Evolutionary conservation across 2,888 invertebrate genomes (phyloP).

Genomic region (Mimumesa dahlbomi): DNA sequence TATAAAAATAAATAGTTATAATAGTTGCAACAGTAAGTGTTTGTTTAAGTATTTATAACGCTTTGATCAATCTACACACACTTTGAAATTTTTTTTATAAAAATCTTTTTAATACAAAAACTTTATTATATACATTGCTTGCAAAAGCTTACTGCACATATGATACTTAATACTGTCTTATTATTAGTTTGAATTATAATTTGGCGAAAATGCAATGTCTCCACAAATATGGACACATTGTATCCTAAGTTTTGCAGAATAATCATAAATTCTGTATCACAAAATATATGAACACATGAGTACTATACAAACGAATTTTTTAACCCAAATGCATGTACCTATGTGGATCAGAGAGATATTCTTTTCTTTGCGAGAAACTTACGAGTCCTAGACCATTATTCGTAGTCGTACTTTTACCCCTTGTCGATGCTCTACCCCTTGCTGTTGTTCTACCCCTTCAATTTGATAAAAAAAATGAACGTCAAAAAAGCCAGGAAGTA

Average conservation of each 20-base stretch:
- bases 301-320: constrained; percentile 8
- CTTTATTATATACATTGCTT: constrained; percentile 14
- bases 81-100: constrained; percentile 10
- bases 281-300: background rate
- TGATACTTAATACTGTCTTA: constrained; percentile 26
- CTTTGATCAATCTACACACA: no score
- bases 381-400: constrained; percentile 67
- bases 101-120: constrained; percentile 49
- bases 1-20: constrained; percentile 7
- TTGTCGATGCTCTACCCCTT: constrained; percentile 45
- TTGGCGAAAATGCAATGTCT: constrained; percentile 18
- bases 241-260: constrained; percentile 13
- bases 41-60: no score
- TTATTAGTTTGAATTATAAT: constrained; percentile 15
- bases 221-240: background rate
- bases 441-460: background rate
- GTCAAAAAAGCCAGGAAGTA: background rate
- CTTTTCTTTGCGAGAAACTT: constrained; percentile 69
- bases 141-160: constrained; percentile 4
- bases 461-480: background rate
- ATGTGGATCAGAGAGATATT: constrained; percentile 63
- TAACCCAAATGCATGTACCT: constrained; percentile 62
- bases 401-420: constrained; percentile 19
- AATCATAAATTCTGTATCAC: background rate
- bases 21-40: background rate